Base-by-base conservation (phyloP, 2,888 invertebrate species). In the Sphaeridia pumilis region DNA sequence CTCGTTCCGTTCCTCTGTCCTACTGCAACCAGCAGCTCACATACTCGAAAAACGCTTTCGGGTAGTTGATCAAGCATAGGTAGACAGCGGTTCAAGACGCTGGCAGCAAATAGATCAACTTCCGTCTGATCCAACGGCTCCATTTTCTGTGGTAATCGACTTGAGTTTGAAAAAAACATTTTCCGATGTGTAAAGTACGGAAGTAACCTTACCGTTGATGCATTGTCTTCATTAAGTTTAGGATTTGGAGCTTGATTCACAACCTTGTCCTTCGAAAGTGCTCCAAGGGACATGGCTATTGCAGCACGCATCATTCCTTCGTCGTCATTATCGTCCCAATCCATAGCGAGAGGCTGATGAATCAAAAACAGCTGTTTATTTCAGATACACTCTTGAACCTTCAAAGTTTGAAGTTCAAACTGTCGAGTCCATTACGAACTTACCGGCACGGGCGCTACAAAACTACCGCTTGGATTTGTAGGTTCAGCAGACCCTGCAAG, bases 11-110 rank as follows among this genome's bases (percentile, higher is more conserved):
- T 84, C 41, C 85, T 75, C 51, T 82, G 77, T 46, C 81, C 81
- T 3, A 86, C 80, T 0, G 83, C 81, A 0, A 82, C 80, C 4
- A 88, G 69, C 1, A 88, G 72, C 66, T 87, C 87, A 65, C 85
- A 83, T 14, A 84, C 81, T 64, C 83, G 76, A 66, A 82, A 84
- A 1, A 87, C 85, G 0, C 83, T 80, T 60, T 83, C 83, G 0
- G 87, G 85, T 66, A 84, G 74, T 62, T 82, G 80, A 64, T 77
- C 76, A 55, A 87, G 71, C 46, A 85, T 73, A 58, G 76, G 76
- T 52, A 87, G 71, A 66, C 83, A 84, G 38, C 82, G 79, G 25
- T 78, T 76, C 17, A 85, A 71, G 20, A 84, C 80, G 49, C 75
- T 77, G 31, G 77, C 72, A 0, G 83, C 82, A 64, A 87, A 87